Conservation (phyloP, 2,113 vertebrate genomes). For the Lepisosteus osseus region DNA sequence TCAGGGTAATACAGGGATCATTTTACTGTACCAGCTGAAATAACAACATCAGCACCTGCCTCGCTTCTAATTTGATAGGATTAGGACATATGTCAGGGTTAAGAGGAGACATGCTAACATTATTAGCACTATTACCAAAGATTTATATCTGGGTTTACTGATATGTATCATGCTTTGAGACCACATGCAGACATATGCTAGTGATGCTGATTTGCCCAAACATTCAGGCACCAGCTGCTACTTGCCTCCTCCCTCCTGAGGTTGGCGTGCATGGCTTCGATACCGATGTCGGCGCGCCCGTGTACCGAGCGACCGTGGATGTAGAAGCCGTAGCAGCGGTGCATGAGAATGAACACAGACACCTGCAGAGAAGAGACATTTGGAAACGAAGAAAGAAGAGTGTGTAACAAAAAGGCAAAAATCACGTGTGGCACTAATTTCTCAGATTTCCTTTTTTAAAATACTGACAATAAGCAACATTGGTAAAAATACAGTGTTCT, state of each 20-base stretch:
- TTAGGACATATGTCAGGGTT: not conserved
- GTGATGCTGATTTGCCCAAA: too few relatives aligned
- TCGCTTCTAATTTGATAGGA: not conserved
- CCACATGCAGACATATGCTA: too few relatives aligned
- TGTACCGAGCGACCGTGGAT: conserved; percentile 79
- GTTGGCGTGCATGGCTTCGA: conserved; percentile 79
- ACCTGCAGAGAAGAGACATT: conserved; percentile 55
- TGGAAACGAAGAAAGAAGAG: too few relatives aligned
- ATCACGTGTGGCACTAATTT: too few relatives aligned
- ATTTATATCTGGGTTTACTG: too few relatives aligned
- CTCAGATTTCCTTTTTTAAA: not conserved
- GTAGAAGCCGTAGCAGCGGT: conserved; percentile 76
- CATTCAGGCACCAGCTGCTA: too few relatives aligned
- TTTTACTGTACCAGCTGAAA: conserved; percentile 39
- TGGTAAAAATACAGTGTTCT: not conserved
- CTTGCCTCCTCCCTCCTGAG: conserved; percentile 78
- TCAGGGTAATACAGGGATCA: not conserved
- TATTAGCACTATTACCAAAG: too few relatives aligned
- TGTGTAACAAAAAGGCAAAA: too few relatives aligned
- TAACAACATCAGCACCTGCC: conserved; percentile 24
- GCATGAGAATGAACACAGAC: conserved; percentile 72
- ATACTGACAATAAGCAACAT: not conserved
- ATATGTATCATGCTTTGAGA: too few relatives aligned
- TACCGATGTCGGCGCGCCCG: conserved; percentile 74
- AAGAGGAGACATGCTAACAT: not conserved